Evolutionary conservation across 1,140 invertebrate genomes (phyloP).

Genomic region (Metopolophium dirhodum): DNA sequence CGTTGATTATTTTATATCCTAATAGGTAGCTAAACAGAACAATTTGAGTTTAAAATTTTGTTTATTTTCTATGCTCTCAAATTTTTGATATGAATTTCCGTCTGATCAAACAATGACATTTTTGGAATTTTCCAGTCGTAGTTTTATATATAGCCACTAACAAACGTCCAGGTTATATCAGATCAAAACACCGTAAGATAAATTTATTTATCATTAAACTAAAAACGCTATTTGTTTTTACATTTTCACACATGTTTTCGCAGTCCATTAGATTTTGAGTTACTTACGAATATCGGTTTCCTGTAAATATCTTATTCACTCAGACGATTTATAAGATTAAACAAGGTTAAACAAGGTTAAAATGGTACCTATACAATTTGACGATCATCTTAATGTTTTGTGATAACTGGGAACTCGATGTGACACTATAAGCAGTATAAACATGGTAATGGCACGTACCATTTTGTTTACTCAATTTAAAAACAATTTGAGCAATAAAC

Average conservation of each 20-base stretch:
- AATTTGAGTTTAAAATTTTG: neutral
- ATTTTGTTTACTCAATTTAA: neutral
- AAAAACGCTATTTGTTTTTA: neutral
- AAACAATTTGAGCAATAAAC: neutral
- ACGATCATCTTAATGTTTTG: neutral
- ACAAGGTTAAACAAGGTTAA: neutral
- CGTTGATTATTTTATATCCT: neutral
- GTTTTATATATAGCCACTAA: neutral
- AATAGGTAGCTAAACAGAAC: neutral
- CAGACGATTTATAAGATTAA: neutral
- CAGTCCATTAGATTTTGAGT: neutral
- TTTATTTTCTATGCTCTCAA: neutral
- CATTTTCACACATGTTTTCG: neutral
- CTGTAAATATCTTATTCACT: neutral
- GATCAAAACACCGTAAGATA: neutral
- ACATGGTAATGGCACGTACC: neutral
- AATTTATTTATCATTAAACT: neutral
- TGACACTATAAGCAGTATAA: neutral
- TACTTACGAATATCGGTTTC: neutral
- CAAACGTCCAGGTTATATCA: neutral
- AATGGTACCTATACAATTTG: neutral
- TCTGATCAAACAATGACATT: neutral
- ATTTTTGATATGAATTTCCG: neutral
- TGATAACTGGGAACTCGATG: neutral
- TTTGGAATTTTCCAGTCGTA: neutral